Evolutionary conservation across 2,113 vertebrate species (phyloP), one percentile per base, ranked within the genome.

Genomic region (Elgaria multicarinata): DNA sequence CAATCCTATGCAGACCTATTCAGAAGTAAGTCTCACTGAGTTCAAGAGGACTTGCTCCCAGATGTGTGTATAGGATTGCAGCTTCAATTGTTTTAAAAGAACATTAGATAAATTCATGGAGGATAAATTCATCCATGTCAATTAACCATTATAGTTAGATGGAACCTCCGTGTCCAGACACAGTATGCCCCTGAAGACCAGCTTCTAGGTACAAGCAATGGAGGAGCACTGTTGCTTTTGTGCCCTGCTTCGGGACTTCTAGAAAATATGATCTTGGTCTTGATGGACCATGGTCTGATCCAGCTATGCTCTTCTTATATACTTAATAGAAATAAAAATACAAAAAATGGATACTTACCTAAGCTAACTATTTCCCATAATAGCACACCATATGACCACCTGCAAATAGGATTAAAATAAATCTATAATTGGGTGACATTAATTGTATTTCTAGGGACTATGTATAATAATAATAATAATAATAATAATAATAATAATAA

Each of bases 331-430:
- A 83, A 89, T 66, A 39, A 76, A 39, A 31, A 53, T 39, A 50
- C 20, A 36, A 81, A 91, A 88, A 42, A 24, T 20, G 78, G 50
- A 42, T 87, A 97, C 98, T 96, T 86, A 98, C 98, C 98, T 95
- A 98, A 96, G 93, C 98, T 98, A 77, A 98, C 98, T 39, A 98
- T 98, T 96, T 98, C 98, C 98, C 98, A 98, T 4, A 98, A 93
- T 4, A 98, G 94, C 71, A 98, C 97, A 7, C 98, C 98, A 0
- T 98, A 98, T 10, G 98, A 98, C 98, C 98, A 98, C 42, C 98
- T 98, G 95, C 31, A 94, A 94, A 89, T 94, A 66, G 91, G 33
- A 85, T 9, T 87, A 88, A 33, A 9, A 28, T 20, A 92, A 84
- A 88, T 89, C 77, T 87, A 72, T 2, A 6, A 46, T 72, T 85